phyloP scores from a whole-genome alignment of 1,140 invertebrate species.

The Diorhabda sublineata region DNA sequence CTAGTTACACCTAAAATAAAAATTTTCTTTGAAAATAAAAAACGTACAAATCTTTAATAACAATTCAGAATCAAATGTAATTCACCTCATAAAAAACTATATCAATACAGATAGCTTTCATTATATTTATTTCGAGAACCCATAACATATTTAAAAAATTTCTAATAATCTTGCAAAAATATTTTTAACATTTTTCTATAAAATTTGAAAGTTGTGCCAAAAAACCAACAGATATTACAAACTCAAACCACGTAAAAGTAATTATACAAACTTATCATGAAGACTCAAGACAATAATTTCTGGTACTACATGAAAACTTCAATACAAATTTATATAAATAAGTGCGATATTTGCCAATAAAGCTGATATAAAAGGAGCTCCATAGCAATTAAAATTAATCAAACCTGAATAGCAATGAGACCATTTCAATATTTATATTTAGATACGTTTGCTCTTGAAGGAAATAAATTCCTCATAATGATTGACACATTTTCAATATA shows the following conservation, averaged over 20 bases:
- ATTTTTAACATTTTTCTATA: constrained; percentile 9
- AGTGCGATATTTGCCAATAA: constrained; percentile 5
- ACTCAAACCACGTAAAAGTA: constrained; percentile 14
- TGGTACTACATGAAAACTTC: constrained; percentile 15
- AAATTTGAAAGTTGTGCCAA: constrained; percentile 13
- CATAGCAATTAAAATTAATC: constrained; percentile 12
- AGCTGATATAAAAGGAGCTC: constrained; percentile 15
- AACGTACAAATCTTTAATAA: constrained; percentile 18
- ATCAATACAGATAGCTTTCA: not conserved
- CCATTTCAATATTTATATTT: constrained; percentile 10
- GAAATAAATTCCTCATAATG: too few relatives aligned
- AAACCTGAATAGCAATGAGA: constrained; percentile 15
- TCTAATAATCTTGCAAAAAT: constrained; percentile 5
- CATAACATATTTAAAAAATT: constrained; percentile 11
- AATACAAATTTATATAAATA: not conserved
- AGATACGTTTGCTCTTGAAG: too few relatives aligned
- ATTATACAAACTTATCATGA: constrained; percentile 10
- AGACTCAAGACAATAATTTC: constrained; percentile 17
- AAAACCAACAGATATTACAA: constrained; percentile 9
- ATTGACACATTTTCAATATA: too few relatives aligned
- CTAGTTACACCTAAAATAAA: constrained; percentile 18
- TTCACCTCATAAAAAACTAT: constrained; percentile 17
- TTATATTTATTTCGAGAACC: constrained; percentile 17
- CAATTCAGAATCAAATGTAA: constrained; percentile 12
- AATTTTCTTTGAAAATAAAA: constrained; percentile 23